These are phyloP conservation scores for Drosophila punjabiensis DNA, from an alignment of 1,140 invertebrate species.

Conservation along the genomic window DNA sequence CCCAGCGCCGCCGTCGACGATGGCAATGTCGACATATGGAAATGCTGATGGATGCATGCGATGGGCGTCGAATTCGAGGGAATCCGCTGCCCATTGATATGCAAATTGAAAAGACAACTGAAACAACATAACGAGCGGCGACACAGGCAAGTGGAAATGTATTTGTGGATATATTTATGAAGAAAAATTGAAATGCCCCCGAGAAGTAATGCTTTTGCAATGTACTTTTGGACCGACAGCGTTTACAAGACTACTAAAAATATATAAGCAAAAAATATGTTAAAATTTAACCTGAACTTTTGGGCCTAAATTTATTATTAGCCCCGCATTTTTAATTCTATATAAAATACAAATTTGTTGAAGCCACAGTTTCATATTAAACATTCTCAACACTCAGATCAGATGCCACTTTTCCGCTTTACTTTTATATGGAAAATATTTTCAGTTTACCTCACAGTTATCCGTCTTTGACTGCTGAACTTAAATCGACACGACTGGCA, in stretches of 20 bases:
- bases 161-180: constrained; percentile 12
- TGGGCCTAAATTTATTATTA: neutral
- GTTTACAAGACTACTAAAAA: neutral
- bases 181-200: constrained; percentile 24
- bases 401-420: neutral
- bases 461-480: constrained; percentile 59
- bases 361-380: neutral
- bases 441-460: constrained; percentile 37
- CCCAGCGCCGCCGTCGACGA: constrained; percentile 28
- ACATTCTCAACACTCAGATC: neutral
- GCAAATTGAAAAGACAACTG: constrained; percentile 72
- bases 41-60: constrained; percentile 68
- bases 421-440: constrained; percentile 56
- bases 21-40: constrained; percentile 74
- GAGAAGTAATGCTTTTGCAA: constrained; percentile 4
- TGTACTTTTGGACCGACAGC: neutral
- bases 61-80: constrained; percentile 35
- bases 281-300: neutral
- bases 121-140: constrained; percentile 42
- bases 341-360: neutral
- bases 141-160: constrained; percentile 20
- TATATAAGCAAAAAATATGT: too few species aligned
- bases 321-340: accelerated
- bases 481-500: constrained; percentile 73
- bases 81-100: constrained; percentile 75